phyloP scores from a whole-genome alignment of 2,797 vertebrate genomes.

The Remorina albescens region DNA sequence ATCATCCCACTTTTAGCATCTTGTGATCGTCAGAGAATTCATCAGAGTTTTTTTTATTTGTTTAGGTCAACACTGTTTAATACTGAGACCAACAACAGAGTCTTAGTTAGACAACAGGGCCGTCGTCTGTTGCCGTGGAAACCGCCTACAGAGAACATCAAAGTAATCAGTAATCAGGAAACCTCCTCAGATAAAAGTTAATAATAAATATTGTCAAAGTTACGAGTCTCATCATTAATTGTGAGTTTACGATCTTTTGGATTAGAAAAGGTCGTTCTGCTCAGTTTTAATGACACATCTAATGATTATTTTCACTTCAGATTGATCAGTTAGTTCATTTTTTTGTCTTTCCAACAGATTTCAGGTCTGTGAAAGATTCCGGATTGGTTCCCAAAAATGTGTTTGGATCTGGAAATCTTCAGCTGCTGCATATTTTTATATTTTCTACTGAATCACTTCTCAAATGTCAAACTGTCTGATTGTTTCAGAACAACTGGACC shows the following conservation, averaged over 20 bases:
- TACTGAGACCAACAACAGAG: no score
- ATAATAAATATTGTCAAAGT: not conserved
- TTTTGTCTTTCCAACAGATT: not conserved
- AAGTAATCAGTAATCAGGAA: no score
- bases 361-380: not conserved
- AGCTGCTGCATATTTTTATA: not conserved
- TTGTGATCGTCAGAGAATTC: not conserved
- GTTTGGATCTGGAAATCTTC: no score
- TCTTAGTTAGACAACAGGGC: no score
- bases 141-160: no score
- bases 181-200: not conserved
- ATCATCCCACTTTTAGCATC: not conserved
- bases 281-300: not conserved
- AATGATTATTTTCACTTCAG: no score
- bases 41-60: no score
- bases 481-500: not conserved
- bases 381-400: not conserved
- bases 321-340: no score
- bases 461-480: not conserved
- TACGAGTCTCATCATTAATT: no score
- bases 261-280: not conserved
- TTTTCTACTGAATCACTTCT: not conserved
- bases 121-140: no score
- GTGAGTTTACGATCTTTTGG: not conserved
- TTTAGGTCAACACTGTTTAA: no score